Evolutionary conservation across 2,888 invertebrate species (phyloP).

Genomic region (Pristionchus arcanus): DNA sequence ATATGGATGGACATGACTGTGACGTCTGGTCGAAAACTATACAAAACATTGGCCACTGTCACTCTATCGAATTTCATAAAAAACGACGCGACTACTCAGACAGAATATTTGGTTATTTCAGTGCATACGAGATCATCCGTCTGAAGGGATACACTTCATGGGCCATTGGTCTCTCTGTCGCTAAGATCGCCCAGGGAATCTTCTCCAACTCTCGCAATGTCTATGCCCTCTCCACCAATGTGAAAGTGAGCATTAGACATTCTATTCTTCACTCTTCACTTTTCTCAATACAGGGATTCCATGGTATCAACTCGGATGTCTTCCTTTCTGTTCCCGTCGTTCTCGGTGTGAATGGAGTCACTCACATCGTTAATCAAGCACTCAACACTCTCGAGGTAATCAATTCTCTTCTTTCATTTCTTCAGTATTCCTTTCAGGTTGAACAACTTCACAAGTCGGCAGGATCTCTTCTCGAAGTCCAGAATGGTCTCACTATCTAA

Average conservation of each 20-base stretch:
- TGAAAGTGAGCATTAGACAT: conserved; percentile 73
- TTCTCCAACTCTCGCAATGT: conserved; percentile 80
- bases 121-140: conserved; percentile 84
- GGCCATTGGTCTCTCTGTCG: conserved; percentile 81
- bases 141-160: conserved; percentile 81
- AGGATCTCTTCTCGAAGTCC: conserved; percentile 71
- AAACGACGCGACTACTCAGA: background rate
- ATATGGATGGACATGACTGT: background rate
- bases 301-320: conserved; percentile 89
- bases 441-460: conserved; percentile 75
- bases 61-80: background rate
- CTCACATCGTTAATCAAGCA: conserved; percentile 74
- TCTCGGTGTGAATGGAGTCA: conserved; percentile 76
- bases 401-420: background rate
- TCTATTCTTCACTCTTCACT: too few relatives aligned
- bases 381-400: conserved; percentile 70
- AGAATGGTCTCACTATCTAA: conserved; percentile 68
- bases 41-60: background rate
- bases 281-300: conserved; percentile 85
- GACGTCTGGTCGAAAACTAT: background rate
- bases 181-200: conserved; percentile 79
- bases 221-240: conserved; percentile 79
- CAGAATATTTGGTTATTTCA: conserved; percentile 69
- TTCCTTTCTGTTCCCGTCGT: conserved; percentile 88
- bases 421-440: conserved; percentile 28